Conservation (phyloP, 2,888 invertebrate species). For the Sussaba pulchella region DNA sequence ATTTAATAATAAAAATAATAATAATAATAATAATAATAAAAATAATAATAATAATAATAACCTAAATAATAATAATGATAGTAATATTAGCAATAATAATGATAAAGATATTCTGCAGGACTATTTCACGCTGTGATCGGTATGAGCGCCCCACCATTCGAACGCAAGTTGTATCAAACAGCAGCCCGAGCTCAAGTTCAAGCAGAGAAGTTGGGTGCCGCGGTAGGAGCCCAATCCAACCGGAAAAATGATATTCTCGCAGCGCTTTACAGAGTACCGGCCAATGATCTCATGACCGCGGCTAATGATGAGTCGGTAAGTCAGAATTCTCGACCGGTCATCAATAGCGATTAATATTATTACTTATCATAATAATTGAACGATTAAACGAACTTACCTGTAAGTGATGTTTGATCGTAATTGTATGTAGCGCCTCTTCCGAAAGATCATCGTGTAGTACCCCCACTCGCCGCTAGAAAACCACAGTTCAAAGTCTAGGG, state of each 20-base stretch:
- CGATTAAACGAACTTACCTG: too few species aligned
- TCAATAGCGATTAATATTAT: too few species aligned
- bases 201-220: conserved; percentile 81
- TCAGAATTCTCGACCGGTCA: not conserved
- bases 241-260: conserved; percentile 80
- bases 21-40: too few species aligned
- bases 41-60: too few species aligned
- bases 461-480: too few species aligned
- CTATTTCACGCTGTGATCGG: conserved; percentile 86
- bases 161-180: conserved; percentile 83
- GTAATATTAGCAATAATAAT: too few species aligned
- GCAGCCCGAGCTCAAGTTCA: conserved; percentile 68
- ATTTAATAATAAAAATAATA: not conserved
- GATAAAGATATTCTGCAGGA: conserved; percentile 80
- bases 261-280: conserved; percentile 81
- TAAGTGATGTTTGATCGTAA: too few species aligned
- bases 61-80: too few species aligned
- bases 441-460: too few species aligned
- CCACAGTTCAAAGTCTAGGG: too few species aligned
- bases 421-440: too few species aligned
- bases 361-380: too few species aligned
- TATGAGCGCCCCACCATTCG: conserved; percentile 85
- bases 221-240: conserved; percentile 72
- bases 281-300: conserved; percentile 80
- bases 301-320: conserved; percentile 68